A percentile compares a stretch with the other conserved stretches of the same genome.
phyloP scores from a whole-genome alignment of 2,113 vertebrate species.

The Caracal caracal region DNA sequence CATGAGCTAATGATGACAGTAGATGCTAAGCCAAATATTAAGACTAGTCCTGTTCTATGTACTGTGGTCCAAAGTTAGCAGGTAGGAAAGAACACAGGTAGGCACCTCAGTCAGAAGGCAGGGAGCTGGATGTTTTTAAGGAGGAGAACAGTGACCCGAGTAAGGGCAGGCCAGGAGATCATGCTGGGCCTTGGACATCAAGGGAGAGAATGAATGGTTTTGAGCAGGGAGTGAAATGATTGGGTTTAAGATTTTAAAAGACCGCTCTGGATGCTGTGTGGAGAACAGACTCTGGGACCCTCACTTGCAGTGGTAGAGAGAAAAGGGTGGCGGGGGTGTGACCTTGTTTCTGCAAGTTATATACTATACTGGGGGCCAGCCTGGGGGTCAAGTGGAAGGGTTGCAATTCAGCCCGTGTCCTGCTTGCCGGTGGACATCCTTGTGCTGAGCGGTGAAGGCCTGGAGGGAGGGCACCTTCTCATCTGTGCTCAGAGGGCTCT shows the following conservation, averaged over 20 bases:
- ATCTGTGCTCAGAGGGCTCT: not conserved
- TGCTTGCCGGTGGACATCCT: not conserved
- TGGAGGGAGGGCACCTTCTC: not conserved
- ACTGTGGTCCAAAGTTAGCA: not conserved
- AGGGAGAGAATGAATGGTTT: not conserved
- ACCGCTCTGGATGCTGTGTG: not conserved
- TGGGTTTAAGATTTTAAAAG: not conserved
- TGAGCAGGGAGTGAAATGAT: not conserved
- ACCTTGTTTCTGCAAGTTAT: not conserved
- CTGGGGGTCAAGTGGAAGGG: not conserved
- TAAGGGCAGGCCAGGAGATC: too few species aligned
- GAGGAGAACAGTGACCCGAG: not conserved
- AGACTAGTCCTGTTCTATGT: not conserved
- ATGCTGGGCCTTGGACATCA: not conserved
- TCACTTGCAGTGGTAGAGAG: not conserved
- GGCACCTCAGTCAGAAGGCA: not conserved
- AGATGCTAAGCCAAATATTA: not conserved
- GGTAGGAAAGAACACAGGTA: not conserved
- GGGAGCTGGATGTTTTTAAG: not conserved
- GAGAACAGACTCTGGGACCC: accelerated
- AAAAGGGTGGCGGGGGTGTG: not conserved
- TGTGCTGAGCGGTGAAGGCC: not conserved
- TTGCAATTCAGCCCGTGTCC: not conserved
- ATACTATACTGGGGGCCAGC: not conserved
- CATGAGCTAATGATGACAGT: not conserved